Evolutionary conservation across 1,140 invertebrate species (phyloP).

Genomic region (Drosophila grimshawi): DNA sequence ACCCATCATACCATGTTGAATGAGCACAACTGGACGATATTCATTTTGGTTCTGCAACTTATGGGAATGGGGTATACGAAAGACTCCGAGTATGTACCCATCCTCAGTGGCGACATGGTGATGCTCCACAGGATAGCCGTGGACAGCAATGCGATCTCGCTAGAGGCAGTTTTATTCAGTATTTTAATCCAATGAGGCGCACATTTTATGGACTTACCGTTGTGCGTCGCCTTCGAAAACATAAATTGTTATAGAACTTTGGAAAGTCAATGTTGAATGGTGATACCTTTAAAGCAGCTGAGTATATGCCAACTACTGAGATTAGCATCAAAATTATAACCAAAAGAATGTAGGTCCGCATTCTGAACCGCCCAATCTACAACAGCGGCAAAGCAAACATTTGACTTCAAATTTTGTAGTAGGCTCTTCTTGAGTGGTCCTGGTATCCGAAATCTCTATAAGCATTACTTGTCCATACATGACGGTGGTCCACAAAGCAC

Average conservation of each 20-base stretch:
- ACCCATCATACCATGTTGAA: conserved; percentile 89
- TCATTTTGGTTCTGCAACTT: conserved; percentile 50
- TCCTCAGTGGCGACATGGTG: conserved; percentile 85
- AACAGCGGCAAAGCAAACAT: not conserved
- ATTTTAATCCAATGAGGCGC: not conserved
- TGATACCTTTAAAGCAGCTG: conserved; percentile 26
- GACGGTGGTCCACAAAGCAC: not conserved
- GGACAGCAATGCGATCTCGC: conserved; percentile 55
- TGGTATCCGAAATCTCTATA: conserved; percentile 11
- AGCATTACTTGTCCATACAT: conserved; percentile 15
- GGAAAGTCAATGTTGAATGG: conserved; percentile 38
- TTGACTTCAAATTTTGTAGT: conserved; percentile 14
- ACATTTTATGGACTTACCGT: conserved; percentile 38
- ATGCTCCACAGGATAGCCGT: conserved; percentile 86
- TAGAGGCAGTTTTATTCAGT: not conserved
- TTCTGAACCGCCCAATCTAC: conserved; percentile 11
- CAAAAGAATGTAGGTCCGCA: conserved; percentile 21
- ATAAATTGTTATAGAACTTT: conserved; percentile 51
- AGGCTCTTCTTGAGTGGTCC: conserved; percentile 1
- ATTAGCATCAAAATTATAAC: conserved; percentile 28
- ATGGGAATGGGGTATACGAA: conserved; percentile 85
- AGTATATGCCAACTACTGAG: not conserved
- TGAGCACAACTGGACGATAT: conserved; percentile 86
- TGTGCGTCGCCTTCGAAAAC: conserved; percentile 26
- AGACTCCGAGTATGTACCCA: conserved; percentile 85